Evolutionary conservation across 1,140 invertebrate species (phyloP).

Genomic region (Agrypnia vestita): DNA sequence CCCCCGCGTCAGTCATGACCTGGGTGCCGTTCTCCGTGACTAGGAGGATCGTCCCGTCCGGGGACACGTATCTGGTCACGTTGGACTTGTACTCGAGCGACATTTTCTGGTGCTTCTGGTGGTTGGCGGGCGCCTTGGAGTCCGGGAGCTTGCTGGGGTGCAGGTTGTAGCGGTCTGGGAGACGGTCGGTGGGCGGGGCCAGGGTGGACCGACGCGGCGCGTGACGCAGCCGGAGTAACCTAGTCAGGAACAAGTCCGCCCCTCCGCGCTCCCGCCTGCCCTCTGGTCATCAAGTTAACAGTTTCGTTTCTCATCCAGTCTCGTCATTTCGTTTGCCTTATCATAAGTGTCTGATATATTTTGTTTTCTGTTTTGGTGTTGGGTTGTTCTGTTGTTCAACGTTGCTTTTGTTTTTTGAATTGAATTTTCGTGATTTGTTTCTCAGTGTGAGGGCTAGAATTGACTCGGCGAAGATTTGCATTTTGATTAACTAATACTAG

Average conservation of each 20-base stretch:
- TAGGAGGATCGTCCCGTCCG: slow-evolving; percentile 71
- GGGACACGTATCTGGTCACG: slow-evolving; percentile 68
- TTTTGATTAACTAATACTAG: too few species aligned
- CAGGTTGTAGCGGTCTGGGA: slow-evolving; percentile 59
- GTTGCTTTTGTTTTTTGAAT: not conserved
- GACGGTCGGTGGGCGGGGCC: slow-evolving; percentile 50
- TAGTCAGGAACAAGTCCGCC: slow-evolving; percentile 56
- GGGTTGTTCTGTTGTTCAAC: not conserved
- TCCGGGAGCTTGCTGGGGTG: slow-evolving; percentile 62
- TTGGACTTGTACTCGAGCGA: slow-evolving; percentile 63
- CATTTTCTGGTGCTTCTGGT: slow-evolving; percentile 61
- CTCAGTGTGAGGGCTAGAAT: not conserved
- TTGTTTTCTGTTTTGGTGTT: slow-evolving; percentile 22
- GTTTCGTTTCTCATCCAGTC: slow-evolving; percentile 8
- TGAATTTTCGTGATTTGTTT: slow-evolving; percentile 1
- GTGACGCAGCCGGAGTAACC: slow-evolving; percentile 51
- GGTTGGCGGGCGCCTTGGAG: slow-evolving; percentile 61
- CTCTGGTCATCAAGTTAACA: slow-evolving; percentile 47
- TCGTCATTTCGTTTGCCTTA: too few species aligned
- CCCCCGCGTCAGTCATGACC: slow-evolving; percentile 71
- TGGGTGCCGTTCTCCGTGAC: slow-evolving; percentile 72
- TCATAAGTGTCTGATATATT: slow-evolving; percentile 14
- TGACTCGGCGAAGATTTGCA: too few species aligned
- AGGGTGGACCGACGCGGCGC: slow-evolving; percentile 38
- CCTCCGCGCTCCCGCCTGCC: slow-evolving; percentile 36